Conservation (phyloP, 2,888 invertebrate species). For the Leptarthrus brevirostris region DNA sequence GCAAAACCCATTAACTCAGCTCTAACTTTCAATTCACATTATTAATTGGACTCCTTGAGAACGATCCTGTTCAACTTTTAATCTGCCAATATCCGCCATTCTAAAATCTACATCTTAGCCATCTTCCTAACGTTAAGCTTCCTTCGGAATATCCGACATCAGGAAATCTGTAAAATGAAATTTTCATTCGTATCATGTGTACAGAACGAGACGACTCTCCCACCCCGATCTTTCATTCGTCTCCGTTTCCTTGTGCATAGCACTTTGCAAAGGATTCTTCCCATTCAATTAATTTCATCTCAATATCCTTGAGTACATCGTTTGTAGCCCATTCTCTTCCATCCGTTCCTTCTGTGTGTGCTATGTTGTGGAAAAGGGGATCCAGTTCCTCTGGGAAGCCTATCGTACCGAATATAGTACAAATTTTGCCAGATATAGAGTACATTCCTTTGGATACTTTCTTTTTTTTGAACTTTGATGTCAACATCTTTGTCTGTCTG, state of each 20-base stretch:
- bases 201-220: background rate
- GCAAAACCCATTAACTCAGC: slow-evolving; percentile 14
- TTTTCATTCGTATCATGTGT: slow-evolving; percentile 32
- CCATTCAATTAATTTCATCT: slow-evolving; percentile 47
- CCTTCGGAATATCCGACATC: background rate
- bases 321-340: slow-evolving; percentile 40
- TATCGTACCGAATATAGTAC: slow-evolving; percentile 10
- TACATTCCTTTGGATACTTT: slow-evolving; percentile 27
- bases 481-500: slow-evolving; percentile 33
- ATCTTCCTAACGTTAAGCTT: background rate
- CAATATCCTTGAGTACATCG: slow-evolving; percentile 48
- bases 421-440: slow-evolving; percentile 22
- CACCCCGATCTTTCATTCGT: slow-evolving; percentile 13
- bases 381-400: slow-evolving; percentile 26
- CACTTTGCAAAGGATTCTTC: slow-evolving; percentile 42
- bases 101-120: background rate
- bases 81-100: background rate
- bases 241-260: slow-evolving; percentile 13
- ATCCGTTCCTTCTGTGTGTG: background rate
- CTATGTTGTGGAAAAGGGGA: background rate
- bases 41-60: slow-evolving; percentile 22
- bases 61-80: slow-evolving; percentile 16
- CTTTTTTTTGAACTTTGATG: slow-evolving; percentile 26
- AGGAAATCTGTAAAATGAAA: slow-evolving; percentile 24
- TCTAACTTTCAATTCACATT: background rate